Evolutionary conservation across 2,888 invertebrate species (phyloP), one percentile per base, ranked within the genome.

Genomic region (Phyllotreta striolata): DNA sequence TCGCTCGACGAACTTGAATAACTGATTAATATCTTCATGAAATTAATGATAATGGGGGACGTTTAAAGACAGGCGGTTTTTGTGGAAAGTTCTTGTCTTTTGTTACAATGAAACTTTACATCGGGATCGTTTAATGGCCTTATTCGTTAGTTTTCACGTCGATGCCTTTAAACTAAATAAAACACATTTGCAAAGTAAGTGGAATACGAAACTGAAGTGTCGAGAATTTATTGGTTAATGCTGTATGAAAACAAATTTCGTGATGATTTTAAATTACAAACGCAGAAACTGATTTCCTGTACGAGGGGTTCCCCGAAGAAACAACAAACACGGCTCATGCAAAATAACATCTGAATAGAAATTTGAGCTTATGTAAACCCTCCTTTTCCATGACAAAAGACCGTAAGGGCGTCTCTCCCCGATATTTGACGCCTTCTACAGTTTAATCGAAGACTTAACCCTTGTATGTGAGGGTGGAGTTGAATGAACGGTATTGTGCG

Each of bases 361-460:
- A 74, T 73, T 72, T 65, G 72, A 73, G 73, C 70, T 70, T 66
- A 69, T 70, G 67, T 64, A 67, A 65, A 66, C 66, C 68, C 66
- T 64, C 66, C 67, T 64, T 68, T 62, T 63, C 55, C 60, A 64
- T 62, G 67, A 74, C 70, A 73, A 70, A 71, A 62, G 67, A 24
- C 35, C 46, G 60, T 63, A 66, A 66, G 72, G 71, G 66, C 68
- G 70, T 67, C 69, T 62, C 70, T 70, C 74, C 70, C 72, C 73
- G 72, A 75, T 76, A 76, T 74, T 76, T 75, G 74, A 76, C 77
- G 76, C 77, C 76, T 77, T 73, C 75, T 66, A 73, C 71, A 68
- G 74, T 76, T 75, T 75, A 77, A 77, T 77, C 77, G 76, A 76
- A 76, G 76, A 76, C 70, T 77, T 76, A 77, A 76, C 77, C 77